These are phyloP conservation scores for Vespertilio murinus DNA, from an alignment of 2,797 vertebrate species.

Conservation along the genomic window DNA sequence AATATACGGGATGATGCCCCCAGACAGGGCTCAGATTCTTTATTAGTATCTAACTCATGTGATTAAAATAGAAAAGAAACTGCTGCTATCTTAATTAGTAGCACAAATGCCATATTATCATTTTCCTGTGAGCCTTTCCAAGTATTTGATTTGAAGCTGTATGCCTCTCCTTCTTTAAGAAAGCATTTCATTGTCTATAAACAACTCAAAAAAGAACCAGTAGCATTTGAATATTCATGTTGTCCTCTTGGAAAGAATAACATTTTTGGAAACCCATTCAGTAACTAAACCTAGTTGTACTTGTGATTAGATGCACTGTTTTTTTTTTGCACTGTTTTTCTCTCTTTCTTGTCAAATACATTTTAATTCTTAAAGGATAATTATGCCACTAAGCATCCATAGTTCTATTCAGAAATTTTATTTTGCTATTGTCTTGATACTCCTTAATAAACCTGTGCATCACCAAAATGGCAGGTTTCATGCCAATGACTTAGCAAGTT, in stretches of 20 bases:
- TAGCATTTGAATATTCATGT: neutral
- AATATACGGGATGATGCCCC: neutral
- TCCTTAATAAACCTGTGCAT: neutral
- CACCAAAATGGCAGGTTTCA: neutral
- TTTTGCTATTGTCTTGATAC: neutral
- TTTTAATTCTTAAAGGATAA: neutral
- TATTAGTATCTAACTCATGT: neutral
- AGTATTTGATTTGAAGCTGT: neutral
- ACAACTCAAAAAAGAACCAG: neutral
- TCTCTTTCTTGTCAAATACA: neutral
- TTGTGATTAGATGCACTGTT: neutral
- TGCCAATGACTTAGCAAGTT: neutral
- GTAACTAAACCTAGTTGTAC: neutral
- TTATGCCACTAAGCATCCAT: neutral
- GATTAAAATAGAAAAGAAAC: neutral
- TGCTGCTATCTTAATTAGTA: neutral
- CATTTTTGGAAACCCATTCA: neutral
- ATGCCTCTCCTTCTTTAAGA: neutral
- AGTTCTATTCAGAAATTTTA: neutral
- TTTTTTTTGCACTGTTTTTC: neutral
- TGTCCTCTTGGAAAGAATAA: neutral
- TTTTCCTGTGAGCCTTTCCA: neutral
- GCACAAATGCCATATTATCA: neutral
- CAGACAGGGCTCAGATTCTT: neutral
- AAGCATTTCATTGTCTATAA: neutral